Evolutionary conservation across 2,888 invertebrate species (phyloP), one percentile per base, ranked within the genome.

Genomic region (Campoplex nolae): DNA sequence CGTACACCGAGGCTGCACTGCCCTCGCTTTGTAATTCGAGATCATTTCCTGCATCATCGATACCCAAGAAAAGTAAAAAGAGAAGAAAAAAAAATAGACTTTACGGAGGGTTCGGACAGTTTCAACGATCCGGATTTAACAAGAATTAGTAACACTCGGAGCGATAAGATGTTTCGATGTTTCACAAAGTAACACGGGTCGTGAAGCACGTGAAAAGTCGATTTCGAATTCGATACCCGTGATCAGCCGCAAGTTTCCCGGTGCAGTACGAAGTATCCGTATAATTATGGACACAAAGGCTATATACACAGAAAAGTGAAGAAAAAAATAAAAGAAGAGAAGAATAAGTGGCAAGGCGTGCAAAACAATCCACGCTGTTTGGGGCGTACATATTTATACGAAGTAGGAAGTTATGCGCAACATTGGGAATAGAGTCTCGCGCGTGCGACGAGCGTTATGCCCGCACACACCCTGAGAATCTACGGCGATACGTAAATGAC

Each of bases 401-500:
- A 67, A 84, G 85, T 79, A 68, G 82, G 71, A 87, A 85, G 78
- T 87, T 87, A 87, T 67, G 42, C 54, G 56, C 67, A 67, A 48
- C 65, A 62, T 51, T 48, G 75, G 51, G 58, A 73, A 78, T 58
- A 65, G 58, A 70, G 80, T 71, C 54, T 73, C 73, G 81, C 56
- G 71, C 74, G 38, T 58, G 89, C 87, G 87, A 68, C 70, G 88
- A 85, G 88, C 85, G 86, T 89, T 87, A 88, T 88, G 89, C 38
- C 4, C 83, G 73, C 76, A 88, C 89, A 88, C 87, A 88, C 89
- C 88, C 88, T 89, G 92, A 90, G 91, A 91, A 91, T 89, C 56
- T 76, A 56, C 88, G 81, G 88, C 89, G 91, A 90, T 91, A 92
- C 91, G 92, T 91, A 91, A 93, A 92, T 92, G 92, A 91, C 90